Percentiles rank a stretch among this genome's conserved stretches.
Evolutionary conservation across 1,140 invertebrate genomes (phyloP).

Genomic region (Bombus terrestris): DNA sequence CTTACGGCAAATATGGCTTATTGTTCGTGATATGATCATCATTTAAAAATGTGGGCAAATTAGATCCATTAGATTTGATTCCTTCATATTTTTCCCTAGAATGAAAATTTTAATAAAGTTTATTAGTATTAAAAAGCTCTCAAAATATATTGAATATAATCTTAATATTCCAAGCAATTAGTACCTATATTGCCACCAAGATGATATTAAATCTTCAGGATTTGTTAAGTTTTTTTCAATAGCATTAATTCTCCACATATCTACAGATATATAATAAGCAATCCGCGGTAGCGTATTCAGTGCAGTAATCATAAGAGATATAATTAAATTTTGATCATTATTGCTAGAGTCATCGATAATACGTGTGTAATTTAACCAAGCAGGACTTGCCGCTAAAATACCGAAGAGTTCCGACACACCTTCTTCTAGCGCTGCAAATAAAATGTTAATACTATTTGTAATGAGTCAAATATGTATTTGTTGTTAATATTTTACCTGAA

Average conservation of each 20-base stretch:
- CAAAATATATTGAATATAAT: not conserved
- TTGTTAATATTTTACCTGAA: conserved; percentile 79
- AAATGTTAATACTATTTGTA: conserved; percentile 30
- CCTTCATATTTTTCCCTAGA: conserved; percentile 72
- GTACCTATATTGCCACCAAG: conserved; percentile 82
- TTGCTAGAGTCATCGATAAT: conserved; percentile 65
- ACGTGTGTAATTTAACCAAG: conserved; percentile 67
- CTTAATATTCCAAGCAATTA: conserved; percentile 29
- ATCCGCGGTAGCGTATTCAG: conserved; percentile 78
- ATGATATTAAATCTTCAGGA: conserved; percentile 64
- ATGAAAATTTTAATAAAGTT: conserved; percentile 23
- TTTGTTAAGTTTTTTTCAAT: conserved; percentile 80
- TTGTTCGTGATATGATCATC: conserved; percentile 84
- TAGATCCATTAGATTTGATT: conserved; percentile 41
- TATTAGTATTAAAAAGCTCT: not conserved
- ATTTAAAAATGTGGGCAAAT: conserved; percentile 80
- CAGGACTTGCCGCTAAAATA: conserved; percentile 74
- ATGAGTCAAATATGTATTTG: not conserved
- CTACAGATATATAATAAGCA: conserved; percentile 84
- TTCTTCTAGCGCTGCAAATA: conserved; percentile 72
- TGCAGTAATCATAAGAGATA: conserved; percentile 75
- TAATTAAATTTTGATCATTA: conserved; percentile 63
- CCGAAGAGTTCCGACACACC: conserved; percentile 73
- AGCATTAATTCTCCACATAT: conserved; percentile 84
- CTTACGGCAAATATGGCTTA: conserved; percentile 84